A percentile compares a stretch with the other conserved stretches of the same genome.
phyloP scores from a whole-genome alignment of 2,797 vertebrate species.

The Decapterus maruadsi region DNA sequence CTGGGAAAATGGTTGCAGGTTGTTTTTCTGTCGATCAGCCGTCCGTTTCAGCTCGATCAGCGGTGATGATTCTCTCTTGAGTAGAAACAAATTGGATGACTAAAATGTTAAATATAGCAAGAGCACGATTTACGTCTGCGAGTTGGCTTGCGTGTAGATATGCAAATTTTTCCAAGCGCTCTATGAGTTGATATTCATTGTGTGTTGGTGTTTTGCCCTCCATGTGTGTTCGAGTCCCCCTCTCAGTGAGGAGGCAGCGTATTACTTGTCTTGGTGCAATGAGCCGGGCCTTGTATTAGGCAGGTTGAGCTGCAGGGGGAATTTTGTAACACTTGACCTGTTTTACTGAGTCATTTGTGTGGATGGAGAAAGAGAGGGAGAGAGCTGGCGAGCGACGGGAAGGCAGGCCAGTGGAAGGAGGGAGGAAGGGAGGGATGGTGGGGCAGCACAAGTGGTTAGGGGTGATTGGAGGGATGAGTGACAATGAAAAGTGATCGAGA shows the following conservation, averaged over 20 bases:
- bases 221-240: slow-evolving; percentile 28
- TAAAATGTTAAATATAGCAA: slow-evolving; percentile 20
- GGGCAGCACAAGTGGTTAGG: slow-evolving; percentile 61
- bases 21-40: not conserved
- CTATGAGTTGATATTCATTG: slow-evolving; percentile 34
- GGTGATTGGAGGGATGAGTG: slow-evolving; percentile 73
- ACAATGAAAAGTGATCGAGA: slow-evolving; percentile 77
- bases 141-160: slow-evolving; percentile 35
- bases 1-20: not conserved
- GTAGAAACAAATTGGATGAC: slow-evolving; percentile 1
- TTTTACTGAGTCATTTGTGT: slow-evolving; percentile 87
- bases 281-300: slow-evolving; percentile 82
- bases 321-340: slow-evolving; percentile 90
- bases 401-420: slow-evolving; percentile 4
- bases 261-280: slow-evolving; percentile 82
- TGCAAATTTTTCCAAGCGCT: slow-evolving; percentile 38
- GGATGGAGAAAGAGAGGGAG: slow-evolving; percentile 62
- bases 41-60: not conserved
- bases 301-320: slow-evolving; percentile 87
- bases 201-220: slow-evolving; percentile 51
- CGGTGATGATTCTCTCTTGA: not conserved
- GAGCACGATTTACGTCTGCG: slow-evolving; percentile 29
- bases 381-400: slow-evolving; percentile 15
- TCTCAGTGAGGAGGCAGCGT: slow-evolving; percentile 65
- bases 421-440: not conserved